phyloP scores from a whole-genome alignment of 2,888 invertebrate genomes.

The Hydropsyche betteni region DNA sequence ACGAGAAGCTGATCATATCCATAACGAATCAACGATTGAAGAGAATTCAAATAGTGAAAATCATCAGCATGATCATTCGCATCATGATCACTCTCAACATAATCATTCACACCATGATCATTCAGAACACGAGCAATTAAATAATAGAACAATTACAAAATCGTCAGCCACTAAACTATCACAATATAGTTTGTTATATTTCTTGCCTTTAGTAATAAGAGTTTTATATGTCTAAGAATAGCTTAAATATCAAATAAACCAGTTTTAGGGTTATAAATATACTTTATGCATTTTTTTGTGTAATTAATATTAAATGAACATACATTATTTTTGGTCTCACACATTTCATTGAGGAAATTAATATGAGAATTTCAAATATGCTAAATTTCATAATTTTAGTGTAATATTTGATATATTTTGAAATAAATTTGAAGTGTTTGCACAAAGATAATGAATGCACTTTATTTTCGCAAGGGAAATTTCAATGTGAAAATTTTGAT shows the following conservation, averaged over 20 bases:
- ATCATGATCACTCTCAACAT: conserved; percentile 48
- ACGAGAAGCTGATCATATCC: conserved; percentile 56
- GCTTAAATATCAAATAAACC: neutral
- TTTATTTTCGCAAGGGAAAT: too few relatives aligned
- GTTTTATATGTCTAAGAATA: conserved; percentile 15
- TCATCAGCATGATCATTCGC: conserved; percentile 46
- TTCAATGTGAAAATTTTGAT: too few relatives aligned
- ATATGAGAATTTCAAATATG: too few relatives aligned
- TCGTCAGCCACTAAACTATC: neutral
- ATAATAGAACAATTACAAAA: neutral
- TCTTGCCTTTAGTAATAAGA: conserved; percentile 28
- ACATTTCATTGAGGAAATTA: too few relatives aligned
- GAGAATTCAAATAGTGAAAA: conserved; percentile 45
- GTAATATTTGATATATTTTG: too few relatives aligned
- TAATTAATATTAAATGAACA: too few relatives aligned
- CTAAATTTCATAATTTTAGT: too few relatives aligned
- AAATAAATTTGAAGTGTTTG: too few relatives aligned
- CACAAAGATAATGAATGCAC: too few relatives aligned
- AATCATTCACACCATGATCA: conserved; percentile 47
- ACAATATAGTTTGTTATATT: neutral
- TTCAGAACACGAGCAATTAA: conserved; percentile 13
- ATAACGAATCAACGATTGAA: conserved; percentile 52
- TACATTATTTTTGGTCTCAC: too few relatives aligned
- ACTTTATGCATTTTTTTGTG: too few relatives aligned
- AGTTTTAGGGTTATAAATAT: too few relatives aligned